These are phyloP conservation scores for Scaptodrosophila latifasciaeformis DNA, from an alignment of 2,888 invertebrate species.

Conservation along the genomic window DNA sequence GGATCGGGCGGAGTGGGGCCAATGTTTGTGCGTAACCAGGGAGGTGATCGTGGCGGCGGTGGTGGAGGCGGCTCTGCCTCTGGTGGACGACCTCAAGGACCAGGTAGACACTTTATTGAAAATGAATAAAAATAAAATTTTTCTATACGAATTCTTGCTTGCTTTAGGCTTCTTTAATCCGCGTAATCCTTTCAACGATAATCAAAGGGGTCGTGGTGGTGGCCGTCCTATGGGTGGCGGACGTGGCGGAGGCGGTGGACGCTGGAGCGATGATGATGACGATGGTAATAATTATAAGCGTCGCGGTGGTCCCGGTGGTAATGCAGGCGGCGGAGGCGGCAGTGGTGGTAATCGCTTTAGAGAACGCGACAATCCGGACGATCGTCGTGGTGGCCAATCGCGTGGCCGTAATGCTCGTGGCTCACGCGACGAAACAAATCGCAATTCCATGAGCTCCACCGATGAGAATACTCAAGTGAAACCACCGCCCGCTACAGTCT, in stretches of 20 bases:
- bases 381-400: slow-evolving; percentile 51
- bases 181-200: slow-evolving; percentile 69
- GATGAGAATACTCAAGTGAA: slow-evolving; percentile 38
- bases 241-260: slow-evolving; percentile 47
- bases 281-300: slow-evolving; percentile 63
- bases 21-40: slow-evolving; percentile 57
- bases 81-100: slow-evolving; percentile 62
- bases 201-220: slow-evolving; percentile 53
- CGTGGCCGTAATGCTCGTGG: slow-evolving; percentile 40
- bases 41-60: slow-evolving; percentile 27
- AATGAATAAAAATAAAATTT: background rate
- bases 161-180: slow-evolving; percentile 68
- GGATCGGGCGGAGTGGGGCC: slow-evolving; percentile 46
- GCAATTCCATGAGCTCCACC: slow-evolving; percentile 2
- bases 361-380: slow-evolving; percentile 55
- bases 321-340: slow-evolving; percentile 71
- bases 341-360: slow-evolving; percentile 63
- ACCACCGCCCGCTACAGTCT: background rate
- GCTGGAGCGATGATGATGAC: slow-evolving; percentile 61
- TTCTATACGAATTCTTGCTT: background rate
- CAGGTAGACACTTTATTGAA: slow-evolving; percentile 48
- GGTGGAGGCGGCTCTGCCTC: slow-evolving; percentile 21
- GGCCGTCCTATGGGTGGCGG: slow-evolving; percentile 44
- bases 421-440: slow-evolving; percentile 31
- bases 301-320: slow-evolving; percentile 69